Percentiles rank a stretch among this genome's conserved stretches.
phyloP scores from a whole-genome alignment of 2,113 vertebrate genomes.

The Balaenoptera acutorostrata region DNA sequence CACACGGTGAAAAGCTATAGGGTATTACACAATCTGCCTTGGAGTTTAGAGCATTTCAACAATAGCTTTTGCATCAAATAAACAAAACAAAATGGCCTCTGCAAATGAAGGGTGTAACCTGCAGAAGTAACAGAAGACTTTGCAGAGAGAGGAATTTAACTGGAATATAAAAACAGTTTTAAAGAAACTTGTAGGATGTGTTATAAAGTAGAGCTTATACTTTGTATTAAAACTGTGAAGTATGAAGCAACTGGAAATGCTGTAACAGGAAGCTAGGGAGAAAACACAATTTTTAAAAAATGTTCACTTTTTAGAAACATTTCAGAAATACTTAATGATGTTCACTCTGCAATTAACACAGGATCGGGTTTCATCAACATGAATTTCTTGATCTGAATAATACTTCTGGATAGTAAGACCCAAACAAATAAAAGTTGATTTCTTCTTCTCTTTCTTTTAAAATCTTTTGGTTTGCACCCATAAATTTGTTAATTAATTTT shows the following conservation, averaged over 20 bases:
- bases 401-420: conserved; percentile 30
- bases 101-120: conserved; percentile 39
- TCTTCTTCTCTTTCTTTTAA: conserved; percentile 62
- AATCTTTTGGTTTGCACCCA: conserved; percentile 79
- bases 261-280: conserved; percentile 27
- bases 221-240: conserved; percentile 49
- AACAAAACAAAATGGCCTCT: conserved; percentile 60
- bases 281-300: conserved; percentile 27
- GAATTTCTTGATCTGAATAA: conserved; percentile 53
- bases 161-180: conserved; percentile 50
- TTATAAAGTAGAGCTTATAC: conserved; percentile 53
- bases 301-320: conserved; percentile 28
- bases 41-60: conserved; percentile 47
- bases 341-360: conserved; percentile 42
- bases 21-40: background rate
- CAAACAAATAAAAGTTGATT: conserved; percentile 60
- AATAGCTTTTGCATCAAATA: conserved; percentile 49
- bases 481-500: conserved; percentile 81
- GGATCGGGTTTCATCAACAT: conserved; percentile 38
- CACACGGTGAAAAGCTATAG: conserved; percentile 40
- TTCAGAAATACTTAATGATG: conserved; percentile 56
- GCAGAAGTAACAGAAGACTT: conserved; percentile 29
- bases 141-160: background rate
- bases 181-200: conserved; percentile 36
- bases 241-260: conserved; percentile 32